A percentile compares a stretch with the other conserved stretches of the same genome.
These are phyloP conservation scores for Idaea straminata DNA, from an alignment of 2,888 invertebrate genomes.

Conservation along the genomic window DNA sequence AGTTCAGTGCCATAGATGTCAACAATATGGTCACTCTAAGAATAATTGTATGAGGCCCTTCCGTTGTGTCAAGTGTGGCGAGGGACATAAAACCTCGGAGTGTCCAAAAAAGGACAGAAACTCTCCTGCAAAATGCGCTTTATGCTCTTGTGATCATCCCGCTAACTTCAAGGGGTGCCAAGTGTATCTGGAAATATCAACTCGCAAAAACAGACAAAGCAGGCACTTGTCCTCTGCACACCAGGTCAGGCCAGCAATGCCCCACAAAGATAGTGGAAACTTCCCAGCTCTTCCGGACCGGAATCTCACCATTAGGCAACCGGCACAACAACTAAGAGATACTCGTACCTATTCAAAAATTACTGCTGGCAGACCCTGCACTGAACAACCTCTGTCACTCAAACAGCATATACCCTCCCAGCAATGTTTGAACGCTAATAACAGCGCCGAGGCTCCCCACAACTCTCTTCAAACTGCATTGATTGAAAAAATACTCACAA, in stretches of 20 bases:
- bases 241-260: neutral
- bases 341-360: neutral
- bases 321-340: neutral
- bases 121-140: conserved; percentile 22
- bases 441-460: too few relatives aligned
- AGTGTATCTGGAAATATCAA: conserved; percentile 5
- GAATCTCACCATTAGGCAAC: neutral
- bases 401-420: too few relatives aligned
- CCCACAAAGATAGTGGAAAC: neutral
- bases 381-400: too few relatives aligned
- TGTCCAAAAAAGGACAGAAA: conserved; percentile 24
- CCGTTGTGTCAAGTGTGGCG: conserved; percentile 29
- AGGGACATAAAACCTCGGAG: conserved; percentile 28
- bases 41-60: conserved; percentile 29
- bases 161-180: conserved; percentile 16
- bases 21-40: conserved; percentile 29
- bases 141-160: conserved; percentile 22
- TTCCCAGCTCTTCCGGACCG: neutral
- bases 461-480: too few relatives aligned
- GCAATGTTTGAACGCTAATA: too few relatives aligned
- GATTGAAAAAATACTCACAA: neutral
- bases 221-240: neutral
- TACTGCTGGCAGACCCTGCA: too few relatives aligned
- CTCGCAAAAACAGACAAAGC: neutral
- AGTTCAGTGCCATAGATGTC: conserved; percentile 27